Evolutionary conservation across 2,888 invertebrate genomes (phyloP), one percentile per base, ranked within the genome.

Genomic region (Patella ulyssiponensis): DNA sequence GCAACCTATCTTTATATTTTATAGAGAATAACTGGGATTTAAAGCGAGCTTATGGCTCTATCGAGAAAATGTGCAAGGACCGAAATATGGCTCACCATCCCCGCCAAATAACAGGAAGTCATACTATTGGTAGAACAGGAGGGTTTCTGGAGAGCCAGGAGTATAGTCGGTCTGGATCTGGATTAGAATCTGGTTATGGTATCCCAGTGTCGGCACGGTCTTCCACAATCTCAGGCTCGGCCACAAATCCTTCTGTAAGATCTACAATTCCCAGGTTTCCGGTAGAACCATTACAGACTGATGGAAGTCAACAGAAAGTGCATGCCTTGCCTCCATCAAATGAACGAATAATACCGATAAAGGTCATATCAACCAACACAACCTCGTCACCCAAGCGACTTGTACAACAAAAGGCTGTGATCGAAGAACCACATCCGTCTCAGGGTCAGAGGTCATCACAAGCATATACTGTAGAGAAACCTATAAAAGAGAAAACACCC

Each of bases 271-370:
- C 80, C 3, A 83, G 79, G 74, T 82, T 81, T 71, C 79, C 78
- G 23, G 78, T 80, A 44, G 73, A 81, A 33, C 27, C 78, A 69
- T 52, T 78, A 70, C 15, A 76, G 69, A 52, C 20, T 9, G 23
- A 64, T 23, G 20, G 20, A 64, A 64, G 11, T 64, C 23, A 20
- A 11, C 64, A 64, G 12, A 44, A 44, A 44, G 44, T 5, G 5
- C 64, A 64, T 23, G 20, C 23, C n/a, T n/a, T 64, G 12, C 12
- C 64, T 64, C 20, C 20, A 14, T 64, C 64, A 64, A 64, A 64
- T 64, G 84, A 86, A 71, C 79, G 84, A 71, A 83, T 86, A 20
- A 83, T 86, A 69, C 86, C 86, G 1, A 85, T 86, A 71, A 82
- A 84, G 78, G 80, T 86, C 52, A 58, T 64, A 20, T n/a, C 15